Base-by-base conservation (phyloP, 2,113 vertebrate genomes). In the Sclerurus mexicanus region DNA sequence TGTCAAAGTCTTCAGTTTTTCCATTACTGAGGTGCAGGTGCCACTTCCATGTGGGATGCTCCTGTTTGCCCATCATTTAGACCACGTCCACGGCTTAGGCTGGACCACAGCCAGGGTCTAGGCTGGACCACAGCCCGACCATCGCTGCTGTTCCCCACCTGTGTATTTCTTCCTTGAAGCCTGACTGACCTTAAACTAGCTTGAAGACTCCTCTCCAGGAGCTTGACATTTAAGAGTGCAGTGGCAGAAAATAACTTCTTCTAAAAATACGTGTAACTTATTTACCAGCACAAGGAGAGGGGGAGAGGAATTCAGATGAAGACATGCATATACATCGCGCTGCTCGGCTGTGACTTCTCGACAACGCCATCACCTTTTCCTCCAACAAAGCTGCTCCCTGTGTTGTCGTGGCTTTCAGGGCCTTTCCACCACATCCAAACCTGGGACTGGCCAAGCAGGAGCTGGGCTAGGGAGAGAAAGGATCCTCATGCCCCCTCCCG, bases 211-310 rank as follows among this genome's bases (percentile, higher is more conserved):
- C 87, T 93, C 93, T 94, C 85, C 90, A 40, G 93, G 94, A 96
- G 89, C 75, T 28, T 97, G 95, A 94, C 91, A 96, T 95, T 97
- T 97, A 94, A 91, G 95, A 96, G 89, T 55, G 85, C 93, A 85
- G 82, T 88, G 90, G 95, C 85, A 94, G 89, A 96, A 97, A 96
- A 95, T 90, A 97, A 91, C 89, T 91, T 94, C 85, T 84, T 85
- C 91, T 95, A 96, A 97, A 96, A 96, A 95, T 94, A 96, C 0
- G 53, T 96, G 92, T 90, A 77, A 96, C 90, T 96, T 96, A 97
- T 96, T 96, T 97, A 96, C 88, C 91, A 89, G 63, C 71, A 50
- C 12, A 7, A 80, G 85, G 72, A 85, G 71, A 91, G 62, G 59
- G 73, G 66, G 68, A 74, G 88, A 73, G 58, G 86, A 90, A 96